Percentiles rank a stretch among this genome's conserved stretches.
These are phyloP conservation scores for Epizoanthus illoricatus DNA, from an alignment of 92 coral and sea anemone genomes.

Conservation along the genomic window DNA sequence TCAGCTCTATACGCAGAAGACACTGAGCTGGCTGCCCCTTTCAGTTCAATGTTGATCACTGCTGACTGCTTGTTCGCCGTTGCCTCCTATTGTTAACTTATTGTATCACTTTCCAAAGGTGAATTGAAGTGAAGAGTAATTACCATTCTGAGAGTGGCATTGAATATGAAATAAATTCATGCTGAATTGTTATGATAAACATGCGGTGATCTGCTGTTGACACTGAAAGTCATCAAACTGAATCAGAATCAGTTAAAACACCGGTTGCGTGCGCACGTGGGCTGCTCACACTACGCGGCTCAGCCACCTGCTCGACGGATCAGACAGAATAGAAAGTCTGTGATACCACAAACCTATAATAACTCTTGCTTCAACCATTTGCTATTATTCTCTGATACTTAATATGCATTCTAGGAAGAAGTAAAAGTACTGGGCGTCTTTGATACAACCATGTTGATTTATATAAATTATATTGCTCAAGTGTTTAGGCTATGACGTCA, in stretches of 20 bases:
- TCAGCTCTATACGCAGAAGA: not conserved
- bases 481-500: too few species aligned
- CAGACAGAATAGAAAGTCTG: too few species aligned
- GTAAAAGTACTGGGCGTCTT: too few species aligned
- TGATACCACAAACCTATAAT: too few species aligned
- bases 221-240: not conserved
- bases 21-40: not conserved
- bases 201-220: slow-evolving; percentile 5
- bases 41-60: not conserved
- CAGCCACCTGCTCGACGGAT: too few species aligned
- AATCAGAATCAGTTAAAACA: slow-evolving; percentile 2
- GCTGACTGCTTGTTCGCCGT: not conserved
- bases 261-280: not conserved
- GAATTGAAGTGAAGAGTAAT: slow-evolving; percentile 7
- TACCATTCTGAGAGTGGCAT: slow-evolving; percentile 10
- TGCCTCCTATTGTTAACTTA: slow-evolving; percentile 8
- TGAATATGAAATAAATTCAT: slow-evolving; percentile 8
- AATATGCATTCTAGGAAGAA: too few species aligned
- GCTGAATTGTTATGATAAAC: slow-evolving; percentile 21
- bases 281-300: too few species aligned
- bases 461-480: too few species aligned
- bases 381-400: too few species aligned
- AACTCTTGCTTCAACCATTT: too few species aligned
- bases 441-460: too few species aligned
- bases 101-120: slow-evolving; percentile 3